Evolutionary conservation across 2,888 invertebrate genomes (phyloP).

Genomic region (Cephalotes varians): DNA sequence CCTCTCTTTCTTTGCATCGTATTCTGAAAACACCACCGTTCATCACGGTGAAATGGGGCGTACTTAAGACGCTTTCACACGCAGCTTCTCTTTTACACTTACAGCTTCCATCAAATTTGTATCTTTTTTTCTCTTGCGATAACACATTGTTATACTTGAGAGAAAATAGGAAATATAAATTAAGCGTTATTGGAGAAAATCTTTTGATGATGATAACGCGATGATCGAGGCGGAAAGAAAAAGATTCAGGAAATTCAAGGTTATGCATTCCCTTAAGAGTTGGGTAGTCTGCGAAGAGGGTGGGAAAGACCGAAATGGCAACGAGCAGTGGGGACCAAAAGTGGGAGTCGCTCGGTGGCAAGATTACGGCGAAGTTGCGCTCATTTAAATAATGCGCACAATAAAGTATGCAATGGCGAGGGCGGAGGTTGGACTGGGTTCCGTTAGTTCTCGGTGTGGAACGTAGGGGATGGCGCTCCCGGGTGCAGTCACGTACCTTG

Average conservation of each 20-base stretch:
- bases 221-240: conserved; percentile 15
- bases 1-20: conserved; percentile 50
- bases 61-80: conserved; percentile 68
- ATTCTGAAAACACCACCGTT: conserved; percentile 67
- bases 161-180: neutral
- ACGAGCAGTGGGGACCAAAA: conserved; percentile 27
- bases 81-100: conserved; percentile 39
- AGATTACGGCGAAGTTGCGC: conserved; percentile 77
- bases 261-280: conserved; percentile 27
- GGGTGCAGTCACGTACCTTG: conserved; percentile 77
- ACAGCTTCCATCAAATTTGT: conserved; percentile 27
- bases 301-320: conserved; percentile 30
- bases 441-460: conserved; percentile 65
- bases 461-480: conserved; percentile 70
- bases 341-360: conserved; percentile 66
- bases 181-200: neutral
- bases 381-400: conserved; percentile 84
- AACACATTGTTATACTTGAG: neutral
- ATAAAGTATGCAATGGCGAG: conserved; percentile 81
- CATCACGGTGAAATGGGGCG: conserved; percentile 79
- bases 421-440: conserved; percentile 60
- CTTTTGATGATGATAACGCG: conserved; percentile 12
- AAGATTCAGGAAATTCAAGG: conserved; percentile 43
- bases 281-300: conserved; percentile 24
- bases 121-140: neutral